Base-by-base conservation (phyloP, 2,113 vertebrate genomes). In the Etheostoma spectabile region DNA sequence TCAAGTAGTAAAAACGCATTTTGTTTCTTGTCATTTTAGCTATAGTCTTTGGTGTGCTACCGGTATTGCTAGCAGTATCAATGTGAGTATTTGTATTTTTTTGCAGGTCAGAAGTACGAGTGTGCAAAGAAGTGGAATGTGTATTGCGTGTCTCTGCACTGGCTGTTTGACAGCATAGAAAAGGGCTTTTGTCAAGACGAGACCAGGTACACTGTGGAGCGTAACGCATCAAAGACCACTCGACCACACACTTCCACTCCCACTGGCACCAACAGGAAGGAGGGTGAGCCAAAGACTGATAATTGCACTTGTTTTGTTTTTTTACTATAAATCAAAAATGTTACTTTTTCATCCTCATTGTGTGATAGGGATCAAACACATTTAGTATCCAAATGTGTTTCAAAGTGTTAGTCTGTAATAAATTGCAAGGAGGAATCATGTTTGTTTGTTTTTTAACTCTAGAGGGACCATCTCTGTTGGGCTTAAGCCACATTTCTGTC, bases 121-220 rank as follows among this genome's bases (percentile, higher is more conserved):
- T 99, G 97, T 91, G 99, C 98, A 12, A 95, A 84, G 80, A 99
- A 96, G 83, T 99, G 99, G 99, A 99, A 99, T 11, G 95, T 99
- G 60, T 97, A 96, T 69, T 99, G 99, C 72, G 96, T 99, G 80
- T 96, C 97, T 24, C 79, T 96, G 19, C 95, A 97, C 70, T 99
- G 99, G 99, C 95, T 99, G 86, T 98, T 97, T 92, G 97, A 99
- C 91, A 99, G 98, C 91, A 95, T 99, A 48, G 95, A 98, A 77
- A 98, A 96, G 55, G 97, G 97, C 19, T 98, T 96, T 89, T 99
- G 97, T 94, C 99, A 99, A 90, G 97, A 99, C 84, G 98, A 98
- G 89, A 93, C 94, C 6, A 96, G 96, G 0, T 99, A 99, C 87
- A 94, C 82, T 6, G 79, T 96, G 79, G 94, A 96, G 46, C 73